These are phyloP conservation scores for Seriola rivoliana DNA, from an alignment of 2,113 vertebrate species.

Conservation along the genomic window DNA sequence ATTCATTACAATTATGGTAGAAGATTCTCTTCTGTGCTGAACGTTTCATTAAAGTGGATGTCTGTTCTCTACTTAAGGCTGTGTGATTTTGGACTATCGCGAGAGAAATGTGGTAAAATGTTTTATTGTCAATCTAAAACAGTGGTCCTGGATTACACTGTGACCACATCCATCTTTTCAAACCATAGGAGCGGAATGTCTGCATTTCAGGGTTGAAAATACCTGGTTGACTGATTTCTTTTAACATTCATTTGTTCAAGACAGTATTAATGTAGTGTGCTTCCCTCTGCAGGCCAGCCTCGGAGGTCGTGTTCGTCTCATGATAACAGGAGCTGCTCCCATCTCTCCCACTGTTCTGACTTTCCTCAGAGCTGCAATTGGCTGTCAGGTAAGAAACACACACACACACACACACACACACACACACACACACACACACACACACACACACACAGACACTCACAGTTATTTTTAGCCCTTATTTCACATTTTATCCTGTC, in stretches of 20 bases:
- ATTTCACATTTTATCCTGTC: neutral
- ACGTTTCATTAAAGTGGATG: neutral
- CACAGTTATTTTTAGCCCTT: neutral
- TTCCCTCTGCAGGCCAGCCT: slow-evolving; percentile 88
- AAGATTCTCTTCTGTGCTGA: neutral
- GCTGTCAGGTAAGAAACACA: slow-evolving; percentile 90
- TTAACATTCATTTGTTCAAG: neutral
- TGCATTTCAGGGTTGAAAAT: neutral
- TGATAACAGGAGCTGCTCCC: slow-evolving; percentile 95
- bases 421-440: too few species aligned
- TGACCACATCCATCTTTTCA: neutral
- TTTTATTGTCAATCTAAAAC: neutral
- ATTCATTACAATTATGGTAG: neutral
- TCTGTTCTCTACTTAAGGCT: too few species aligned
- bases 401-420: neutral
- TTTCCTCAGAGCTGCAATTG: slow-evolving; percentile 92
- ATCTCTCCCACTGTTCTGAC: slow-evolving; percentile 92
- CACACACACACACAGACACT: too few species aligned
- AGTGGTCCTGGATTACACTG: neutral
- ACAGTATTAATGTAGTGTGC: neutral
- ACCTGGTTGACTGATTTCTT: neutral
- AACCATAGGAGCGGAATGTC: too few species aligned
- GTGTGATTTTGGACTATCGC: neutral
- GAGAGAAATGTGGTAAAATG: neutral
- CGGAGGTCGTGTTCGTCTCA: slow-evolving; percentile 91